A percentile compares a stretch with the other conserved stretches of the same genome.
Conservation (phyloP, 1,140 invertebrate genomes). For the Asbolus verrucosus region DNA sequence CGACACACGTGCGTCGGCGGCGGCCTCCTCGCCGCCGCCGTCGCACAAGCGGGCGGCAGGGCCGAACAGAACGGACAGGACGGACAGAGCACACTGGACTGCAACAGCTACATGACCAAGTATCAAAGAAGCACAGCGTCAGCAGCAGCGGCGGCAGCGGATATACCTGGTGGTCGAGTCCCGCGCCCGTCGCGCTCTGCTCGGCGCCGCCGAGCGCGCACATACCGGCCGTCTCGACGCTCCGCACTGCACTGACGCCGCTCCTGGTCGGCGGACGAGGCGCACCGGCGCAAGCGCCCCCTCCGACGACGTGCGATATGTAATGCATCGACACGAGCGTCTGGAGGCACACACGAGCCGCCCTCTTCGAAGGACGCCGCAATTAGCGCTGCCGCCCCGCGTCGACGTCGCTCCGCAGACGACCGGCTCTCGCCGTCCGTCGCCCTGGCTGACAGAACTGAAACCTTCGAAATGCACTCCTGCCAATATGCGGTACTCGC, state of each 20-base stretch:
- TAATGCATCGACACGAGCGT: constrained; percentile 49
- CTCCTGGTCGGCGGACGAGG: constrained; percentile 45
- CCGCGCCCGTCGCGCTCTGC: constrained; percentile 57
- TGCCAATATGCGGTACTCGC: no score
- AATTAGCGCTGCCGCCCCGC: constrained; percentile 32
- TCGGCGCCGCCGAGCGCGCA: constrained; percentile 56
- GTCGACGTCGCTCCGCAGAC: neutral
- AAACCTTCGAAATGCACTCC: no score
- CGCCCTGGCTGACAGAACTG: no score
- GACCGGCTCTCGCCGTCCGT: neutral
- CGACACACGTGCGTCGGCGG: constrained; percentile 45
- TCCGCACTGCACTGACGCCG: constrained; percentile 60
- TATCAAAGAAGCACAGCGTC: constrained; percentile 11
- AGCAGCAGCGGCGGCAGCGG: constrained; percentile 53
- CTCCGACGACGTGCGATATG: constrained; percentile 37
- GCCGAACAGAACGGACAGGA: constrained; percentile 56
- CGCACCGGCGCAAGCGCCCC: constrained; percentile 45
- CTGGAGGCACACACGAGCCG: constrained; percentile 43
- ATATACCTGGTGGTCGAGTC: constrained; percentile 49
- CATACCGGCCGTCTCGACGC: constrained; percentile 59
- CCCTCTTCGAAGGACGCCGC: constrained; percentile 30
- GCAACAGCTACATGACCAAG: constrained; percentile 25
- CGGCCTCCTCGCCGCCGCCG: constrained; percentile 18
- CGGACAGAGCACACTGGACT: constrained; percentile 14
- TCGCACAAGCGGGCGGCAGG: constrained; percentile 49